Evolutionary conservation across 23 tunicate species (phyloP), one percentile per base, ranked within the genome.

Genomic region (Phallusia fumigata): DNA sequence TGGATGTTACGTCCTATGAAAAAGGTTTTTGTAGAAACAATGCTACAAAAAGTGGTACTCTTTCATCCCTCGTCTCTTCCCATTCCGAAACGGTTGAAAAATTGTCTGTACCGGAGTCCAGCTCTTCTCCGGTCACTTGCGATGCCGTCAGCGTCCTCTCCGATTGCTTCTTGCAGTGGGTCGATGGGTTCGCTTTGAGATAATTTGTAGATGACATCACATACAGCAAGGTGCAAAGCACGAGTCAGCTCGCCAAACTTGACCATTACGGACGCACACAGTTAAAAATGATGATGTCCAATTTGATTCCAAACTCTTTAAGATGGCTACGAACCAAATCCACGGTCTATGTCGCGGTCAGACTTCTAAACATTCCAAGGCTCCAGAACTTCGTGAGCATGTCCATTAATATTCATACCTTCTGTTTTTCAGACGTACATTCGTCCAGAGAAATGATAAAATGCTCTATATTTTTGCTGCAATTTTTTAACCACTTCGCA

Each of bases 341-440:
- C 18, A 51, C 58, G 18, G 58, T 51, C 58, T 51, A 13, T 51
- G 58, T 51, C 58, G 58, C 58, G 58, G 58, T 15, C 18, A 51
- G 18, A 18, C 58, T 51, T 51, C 58, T 18, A 51, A 51, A 15
- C 58, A 51, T 51, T 51, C 58, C 58, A 51, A 51, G 58, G 58
- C 58, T 51, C 58, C 58, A 51, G 58, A 51, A 51, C 58, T 51
- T 51, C 58, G 58, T 51, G 58, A 18, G 58, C 58, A 51, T 51
- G 58, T 15, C 15, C 58, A 51, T 51, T 51, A 51, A 51, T 51
- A 51, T 51, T 51, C 58, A 51, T 51, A 51, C 58, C 58, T 51
- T 51, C 58, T 51, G 58, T 51, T 51, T 51, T 51, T 51, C 58
- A 51, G 58, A 51, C 18, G 18, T 51, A 51, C 15, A 18, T n/a